These are phyloP conservation scores for Oreochromis spilurus DNA, from an alignment of 2,113 vertebrate species.

Conservation along the genomic window DNA sequence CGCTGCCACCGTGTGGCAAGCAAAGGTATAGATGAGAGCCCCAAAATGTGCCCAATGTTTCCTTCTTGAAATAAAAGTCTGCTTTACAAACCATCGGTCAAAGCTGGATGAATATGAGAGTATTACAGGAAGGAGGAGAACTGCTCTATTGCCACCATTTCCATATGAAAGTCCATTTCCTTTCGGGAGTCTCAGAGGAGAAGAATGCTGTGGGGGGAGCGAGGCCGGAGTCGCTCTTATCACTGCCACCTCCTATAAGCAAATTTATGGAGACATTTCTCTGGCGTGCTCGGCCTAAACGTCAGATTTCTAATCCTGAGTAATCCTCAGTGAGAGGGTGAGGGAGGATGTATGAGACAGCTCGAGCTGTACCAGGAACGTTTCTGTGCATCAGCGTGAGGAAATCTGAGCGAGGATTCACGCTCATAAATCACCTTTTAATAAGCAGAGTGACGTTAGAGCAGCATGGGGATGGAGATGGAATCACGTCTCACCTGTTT, in stretches of 20 bases:
- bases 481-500: neutral
- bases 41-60: neutral
- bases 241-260: conserved; percentile 44
- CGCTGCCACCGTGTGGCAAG: conserved; percentile 46
- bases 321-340: conserved; percentile 49
- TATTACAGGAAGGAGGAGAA: neutral
- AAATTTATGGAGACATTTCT: conserved; percentile 53
- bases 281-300: conserved; percentile 30
- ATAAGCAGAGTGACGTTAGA: neutral
- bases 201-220: conserved; percentile 34
- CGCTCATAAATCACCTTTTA: conserved; percentile 3
- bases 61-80: neutral
- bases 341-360: conserved; percentile 45
- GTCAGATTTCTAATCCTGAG: conserved; percentile 48
- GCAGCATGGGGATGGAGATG: neutral
- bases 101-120: neutral
- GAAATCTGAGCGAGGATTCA: conserved; percentile 30
- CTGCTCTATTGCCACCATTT: neutral
- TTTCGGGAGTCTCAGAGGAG: neutral
- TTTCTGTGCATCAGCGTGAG: conserved; percentile 41
- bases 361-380: conserved; percentile 14
- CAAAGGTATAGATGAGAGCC: too few species aligned
- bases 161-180: conserved; percentile 6
- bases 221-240: conserved; percentile 24
- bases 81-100: neutral